phyloP scores from a whole-genome alignment of 2,113 vertebrate species.

The Pterocles orientalis region DNA sequence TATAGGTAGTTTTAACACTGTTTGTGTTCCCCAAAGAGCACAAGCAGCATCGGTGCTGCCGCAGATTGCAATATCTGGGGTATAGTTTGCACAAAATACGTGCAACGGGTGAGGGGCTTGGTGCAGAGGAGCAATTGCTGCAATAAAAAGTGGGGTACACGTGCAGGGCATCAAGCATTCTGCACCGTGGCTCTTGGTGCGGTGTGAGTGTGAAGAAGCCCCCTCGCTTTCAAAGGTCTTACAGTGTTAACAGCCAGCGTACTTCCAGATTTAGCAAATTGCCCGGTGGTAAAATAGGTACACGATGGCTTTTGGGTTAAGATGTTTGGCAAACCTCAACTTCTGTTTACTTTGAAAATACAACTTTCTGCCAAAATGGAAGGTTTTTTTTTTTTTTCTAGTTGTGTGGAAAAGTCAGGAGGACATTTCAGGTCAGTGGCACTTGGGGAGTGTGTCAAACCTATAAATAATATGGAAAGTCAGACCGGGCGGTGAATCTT shows the following conservation, averaged over 20 bases:
- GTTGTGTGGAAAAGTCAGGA: conserved; percentile 42
- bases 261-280: background rate
- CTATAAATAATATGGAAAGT: conserved; percentile 24
- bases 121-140: background rate
- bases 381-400: background rate
- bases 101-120: rapidly evolving
- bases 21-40: background rate
- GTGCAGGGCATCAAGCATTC: rapidly evolving
- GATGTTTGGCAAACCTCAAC: background rate
- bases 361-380: background rate
- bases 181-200: background rate
- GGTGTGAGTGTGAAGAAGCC: background rate
- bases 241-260: rapidly evolving
- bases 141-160: rapidly evolving
- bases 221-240: rapidly evolving
- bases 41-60: background rate
- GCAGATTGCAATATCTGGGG: rapidly evolving
- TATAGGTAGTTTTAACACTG: rapidly evolving
- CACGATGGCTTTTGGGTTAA: background rate
- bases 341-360: conserved; percentile 62
- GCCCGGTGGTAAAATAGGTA: background rate
- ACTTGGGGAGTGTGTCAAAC: conserved; percentile 27
- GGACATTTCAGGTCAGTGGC: conserved; percentile 42
- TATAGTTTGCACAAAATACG: rapidly evolving
- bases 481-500: background rate